phyloP scores from a whole-genome alignment of 2,888 invertebrate genomes.

The Eumacrocentrus americanus region DNA sequence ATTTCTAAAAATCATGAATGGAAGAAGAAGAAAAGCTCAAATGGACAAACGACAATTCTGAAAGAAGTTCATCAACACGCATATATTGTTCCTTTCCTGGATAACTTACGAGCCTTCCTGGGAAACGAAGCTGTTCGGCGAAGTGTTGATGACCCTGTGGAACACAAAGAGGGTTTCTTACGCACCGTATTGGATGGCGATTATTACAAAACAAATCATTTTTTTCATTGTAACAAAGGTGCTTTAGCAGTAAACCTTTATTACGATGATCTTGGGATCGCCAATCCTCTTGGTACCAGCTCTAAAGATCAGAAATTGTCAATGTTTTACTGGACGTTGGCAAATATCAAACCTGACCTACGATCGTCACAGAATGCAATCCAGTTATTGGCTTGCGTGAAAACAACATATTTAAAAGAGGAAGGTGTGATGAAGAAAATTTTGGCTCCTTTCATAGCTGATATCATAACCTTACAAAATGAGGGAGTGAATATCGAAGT shows the following conservation, averaged over 20 bases:
- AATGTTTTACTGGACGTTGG: slow-evolving; percentile 39
- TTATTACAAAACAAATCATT: slow-evolving; percentile 34
- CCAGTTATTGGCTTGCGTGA: slow-evolving; percentile 34
- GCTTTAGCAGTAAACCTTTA: slow-evolving; percentile 39
- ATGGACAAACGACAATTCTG: too few relatives aligned
- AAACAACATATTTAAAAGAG: slow-evolving; percentile 31
- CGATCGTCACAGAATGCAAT: slow-evolving; percentile 30
- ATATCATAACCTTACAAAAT: slow-evolving; percentile 31
- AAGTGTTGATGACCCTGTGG: slow-evolving; percentile 29
- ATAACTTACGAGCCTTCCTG: slow-evolving; percentile 31
- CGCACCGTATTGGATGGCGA: slow-evolving; percentile 35
- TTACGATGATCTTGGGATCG: slow-evolving; percentile 37
- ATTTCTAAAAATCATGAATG: neutral
- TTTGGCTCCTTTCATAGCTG: slow-evolving; percentile 33
- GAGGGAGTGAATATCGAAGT: neutral
- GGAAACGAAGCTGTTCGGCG: slow-evolving; percentile 30
- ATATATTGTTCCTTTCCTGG: slow-evolving; percentile 31
- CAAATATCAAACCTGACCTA: slow-evolving; percentile 35
- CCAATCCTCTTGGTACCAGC: slow-evolving; percentile 36
- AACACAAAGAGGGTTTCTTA: slow-evolving; percentile 16
- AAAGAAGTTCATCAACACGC: too few relatives aligned
- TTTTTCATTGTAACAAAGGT: slow-evolving; percentile 32
- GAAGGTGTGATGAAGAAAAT: slow-evolving; percentile 28
- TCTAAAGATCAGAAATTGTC: slow-evolving; percentile 35
- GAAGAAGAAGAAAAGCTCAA: neutral